These are phyloP conservation scores for Fregetta grallaria DNA, from an alignment of 2,113 vertebrate genomes.

Conservation along the genomic window DNA sequence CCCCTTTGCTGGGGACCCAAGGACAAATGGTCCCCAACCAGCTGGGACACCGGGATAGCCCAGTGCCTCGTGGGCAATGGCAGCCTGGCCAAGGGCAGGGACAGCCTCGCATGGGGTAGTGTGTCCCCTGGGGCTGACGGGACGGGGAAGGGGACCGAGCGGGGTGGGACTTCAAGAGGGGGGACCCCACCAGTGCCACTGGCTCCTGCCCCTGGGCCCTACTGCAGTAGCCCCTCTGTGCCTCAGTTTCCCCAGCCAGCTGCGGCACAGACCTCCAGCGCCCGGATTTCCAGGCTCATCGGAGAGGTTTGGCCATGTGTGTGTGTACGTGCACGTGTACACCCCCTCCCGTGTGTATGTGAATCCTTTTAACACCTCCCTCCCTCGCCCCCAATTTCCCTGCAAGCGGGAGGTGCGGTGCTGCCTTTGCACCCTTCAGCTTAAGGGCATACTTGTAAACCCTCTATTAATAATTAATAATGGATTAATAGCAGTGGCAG, in stretches of 20 bases:
- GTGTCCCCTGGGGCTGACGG: not conserved
- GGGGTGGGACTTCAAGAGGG: not conserved
- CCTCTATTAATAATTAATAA: constrained; percentile 1
- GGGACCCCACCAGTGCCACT: too few species aligned
- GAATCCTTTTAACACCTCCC: not conserved
- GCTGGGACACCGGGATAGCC: not conserved
- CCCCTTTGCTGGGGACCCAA: not conserved
- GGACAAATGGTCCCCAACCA: not conserved
- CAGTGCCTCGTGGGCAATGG: rapidly evolving
- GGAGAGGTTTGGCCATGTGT: rapidly evolving
- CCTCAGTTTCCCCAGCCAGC: not conserved
- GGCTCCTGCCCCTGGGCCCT: not conserved
- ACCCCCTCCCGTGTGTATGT: rapidly evolving
- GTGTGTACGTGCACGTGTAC: rapidly evolving
- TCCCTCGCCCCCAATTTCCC: not conserved
- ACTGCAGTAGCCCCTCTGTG: not conserved
- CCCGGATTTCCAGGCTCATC: not conserved
- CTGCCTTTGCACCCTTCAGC: not conserved
- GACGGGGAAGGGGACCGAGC: rapidly evolving
- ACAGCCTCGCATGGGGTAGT: rapidly evolving
- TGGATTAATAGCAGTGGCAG: not conserved
- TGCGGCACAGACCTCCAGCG: not conserved
- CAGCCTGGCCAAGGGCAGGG: not conserved
- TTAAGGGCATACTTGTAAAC: not conserved
- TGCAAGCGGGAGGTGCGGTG: not conserved